phyloP scores from a whole-genome alignment of 2,797 vertebrate species.

The Chrosomus eos region DNA sequence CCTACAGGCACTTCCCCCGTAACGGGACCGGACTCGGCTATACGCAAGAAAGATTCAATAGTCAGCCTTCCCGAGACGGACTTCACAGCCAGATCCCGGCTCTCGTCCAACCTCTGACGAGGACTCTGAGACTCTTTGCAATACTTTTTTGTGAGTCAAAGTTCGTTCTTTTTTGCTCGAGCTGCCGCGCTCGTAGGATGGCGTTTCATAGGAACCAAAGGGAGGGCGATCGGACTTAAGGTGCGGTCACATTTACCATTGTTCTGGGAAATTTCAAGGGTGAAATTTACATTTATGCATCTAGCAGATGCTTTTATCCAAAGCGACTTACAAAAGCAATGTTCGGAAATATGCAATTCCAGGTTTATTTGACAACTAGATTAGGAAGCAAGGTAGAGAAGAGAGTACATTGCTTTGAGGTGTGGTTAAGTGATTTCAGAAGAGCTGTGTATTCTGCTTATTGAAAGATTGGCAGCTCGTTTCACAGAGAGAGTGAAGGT shows the following conservation, averaged over 20 bases:
- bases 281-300: not conserved
- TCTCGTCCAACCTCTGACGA: constrained; percentile 98
- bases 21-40: constrained; percentile 78
- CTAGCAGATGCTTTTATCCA: not conserved
- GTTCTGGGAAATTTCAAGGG: not conserved
- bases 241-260: constrained; percentile 16
- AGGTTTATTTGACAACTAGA: not conserved
- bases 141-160: constrained; percentile 43
- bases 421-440: not conserved
- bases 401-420: not conserved
- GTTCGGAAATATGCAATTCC: not conserved
- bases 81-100: constrained; percentile 87
- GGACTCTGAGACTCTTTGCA: constrained; percentile 21
- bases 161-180: constrained; percentile 3
- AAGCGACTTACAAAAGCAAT: not conserved
- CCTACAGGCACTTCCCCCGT: constrained; percentile 71
- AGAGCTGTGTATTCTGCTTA: not conserved
- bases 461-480: not conserved
- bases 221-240: constrained; percentile 40
- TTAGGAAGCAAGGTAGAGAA: not conserved
- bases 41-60: constrained; percentile 86
- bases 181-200: not conserved
- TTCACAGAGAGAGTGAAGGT: not conserved
- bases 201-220: constrained; percentile 68
- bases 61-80: constrained; percentile 89